phyloP scores from a whole-genome alignment of 2,113 vertebrate genomes.

The Serilophus lunatus region DNA sequence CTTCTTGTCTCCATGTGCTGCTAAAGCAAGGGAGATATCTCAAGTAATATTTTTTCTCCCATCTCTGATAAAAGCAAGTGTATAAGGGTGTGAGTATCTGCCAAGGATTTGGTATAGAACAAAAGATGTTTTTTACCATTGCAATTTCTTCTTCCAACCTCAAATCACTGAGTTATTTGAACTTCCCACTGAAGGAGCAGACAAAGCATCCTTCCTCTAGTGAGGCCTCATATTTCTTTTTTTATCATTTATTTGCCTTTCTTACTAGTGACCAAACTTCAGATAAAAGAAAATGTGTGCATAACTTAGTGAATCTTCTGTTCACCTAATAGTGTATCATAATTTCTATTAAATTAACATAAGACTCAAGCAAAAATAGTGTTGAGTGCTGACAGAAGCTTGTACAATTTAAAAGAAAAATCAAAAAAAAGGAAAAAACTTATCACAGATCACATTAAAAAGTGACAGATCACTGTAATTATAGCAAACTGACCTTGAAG shows the following conservation, averaged over 20 bases:
- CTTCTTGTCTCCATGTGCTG: not conserved
- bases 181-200: not conserved
- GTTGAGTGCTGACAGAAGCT: not conserved
- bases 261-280: not conserved
- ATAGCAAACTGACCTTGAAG: conserved; percentile 45
- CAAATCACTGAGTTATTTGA: not conserved
- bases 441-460: conserved; percentile 50
- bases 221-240: not conserved
- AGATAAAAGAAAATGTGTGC: not conserved
- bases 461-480: conserved; percentile 53
- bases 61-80: not conserved
- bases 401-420: not conserved
- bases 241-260: not conserved
- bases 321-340: not conserved
- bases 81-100: not conserved
- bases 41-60: not conserved
- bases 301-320: not conserved
- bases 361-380: not conserved
- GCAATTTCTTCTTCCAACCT: not conserved
- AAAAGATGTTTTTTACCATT: not conserved
- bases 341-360: not conserved
- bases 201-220: not conserved
- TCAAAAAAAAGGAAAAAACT: not conserved
- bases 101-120: not conserved
- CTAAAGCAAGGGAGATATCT: not conserved